phyloP scores from a whole-genome alignment of 2,113 vertebrate genomes.

The Steatornis caripensis region DNA sequence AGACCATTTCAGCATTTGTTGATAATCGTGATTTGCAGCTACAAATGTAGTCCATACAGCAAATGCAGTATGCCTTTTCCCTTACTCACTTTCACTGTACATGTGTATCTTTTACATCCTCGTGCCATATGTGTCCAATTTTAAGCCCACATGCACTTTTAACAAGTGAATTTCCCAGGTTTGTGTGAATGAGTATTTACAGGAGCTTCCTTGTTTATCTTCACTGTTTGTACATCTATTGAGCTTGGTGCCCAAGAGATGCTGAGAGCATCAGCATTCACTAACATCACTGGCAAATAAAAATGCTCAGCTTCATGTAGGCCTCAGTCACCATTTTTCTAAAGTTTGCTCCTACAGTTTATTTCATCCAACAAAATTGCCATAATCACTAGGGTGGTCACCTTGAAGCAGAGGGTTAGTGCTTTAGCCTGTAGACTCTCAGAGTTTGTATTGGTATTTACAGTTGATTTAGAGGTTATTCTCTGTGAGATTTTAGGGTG shows the following conservation, averaged over 20 bases:
- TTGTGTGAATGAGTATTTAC: background rate
- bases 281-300: background rate
- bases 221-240: background rate
- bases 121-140: background rate
- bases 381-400: background rate
- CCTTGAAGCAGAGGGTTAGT: background rate
- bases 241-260: background rate
- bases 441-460: background rate
- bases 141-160: background rate
- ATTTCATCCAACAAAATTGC: background rate
- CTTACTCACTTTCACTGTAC: background rate
- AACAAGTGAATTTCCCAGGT: background rate
- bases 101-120: background rate
- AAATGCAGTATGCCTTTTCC: background rate
- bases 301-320: background rate
- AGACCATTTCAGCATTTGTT: background rate
- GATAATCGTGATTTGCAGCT: background rate
- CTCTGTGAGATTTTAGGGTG: background rate
- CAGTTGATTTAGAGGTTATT: background rate
- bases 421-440: background rate
- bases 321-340: background rate
- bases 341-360: background rate
- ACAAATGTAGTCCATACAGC: background rate
- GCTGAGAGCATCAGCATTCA: background rate
- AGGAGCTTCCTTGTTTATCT: background rate